Conservation (phyloP, 2,797 vertebrate species). For the Tragopan temminckii region DNA sequence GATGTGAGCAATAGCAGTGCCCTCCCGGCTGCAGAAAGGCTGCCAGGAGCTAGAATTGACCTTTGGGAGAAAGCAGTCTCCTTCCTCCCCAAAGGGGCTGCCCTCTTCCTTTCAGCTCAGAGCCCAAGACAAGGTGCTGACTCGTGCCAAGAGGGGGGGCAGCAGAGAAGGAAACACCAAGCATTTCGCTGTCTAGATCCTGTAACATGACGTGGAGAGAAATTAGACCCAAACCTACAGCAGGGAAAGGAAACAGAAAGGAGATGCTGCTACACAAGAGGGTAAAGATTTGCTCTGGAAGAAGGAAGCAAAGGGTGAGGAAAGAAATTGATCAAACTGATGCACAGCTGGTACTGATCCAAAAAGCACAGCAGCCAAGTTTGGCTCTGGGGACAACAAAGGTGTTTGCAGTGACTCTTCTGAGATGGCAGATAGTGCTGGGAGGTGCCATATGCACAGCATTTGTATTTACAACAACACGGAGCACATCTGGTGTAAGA, state of each 20-base stretch:
- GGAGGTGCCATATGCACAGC: background rate
- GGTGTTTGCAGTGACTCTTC: background rate
- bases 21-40: fast-evolving
- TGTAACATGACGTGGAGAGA: fast-evolving
- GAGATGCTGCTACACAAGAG: background rate
- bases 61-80: background rate
- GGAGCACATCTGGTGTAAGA: background rate
- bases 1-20: background rate
- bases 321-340: background rate
- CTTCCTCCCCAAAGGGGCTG: background rate
- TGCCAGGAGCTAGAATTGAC: fast-evolving
- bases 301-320: background rate
- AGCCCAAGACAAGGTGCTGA: background rate
- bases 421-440: background rate
- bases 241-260: fast-evolving
- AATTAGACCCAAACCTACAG: background rate
- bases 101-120: fast-evolving
- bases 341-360: fast-evolving
- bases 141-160: fast-evolving
- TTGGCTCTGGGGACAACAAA: fast-evolving
- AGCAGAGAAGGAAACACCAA: background rate
- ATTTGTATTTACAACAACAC: background rate
- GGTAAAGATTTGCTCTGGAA: background rate
- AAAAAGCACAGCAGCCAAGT: background rate
- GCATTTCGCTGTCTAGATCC: background rate